A percentile compares a stretch with the other conserved stretches of the same genome.
These are phyloP conservation scores for Palythoa heliodiscus DNA, from an alignment of 92 coral and sea anemone species.

Conservation along the genomic window DNA sequence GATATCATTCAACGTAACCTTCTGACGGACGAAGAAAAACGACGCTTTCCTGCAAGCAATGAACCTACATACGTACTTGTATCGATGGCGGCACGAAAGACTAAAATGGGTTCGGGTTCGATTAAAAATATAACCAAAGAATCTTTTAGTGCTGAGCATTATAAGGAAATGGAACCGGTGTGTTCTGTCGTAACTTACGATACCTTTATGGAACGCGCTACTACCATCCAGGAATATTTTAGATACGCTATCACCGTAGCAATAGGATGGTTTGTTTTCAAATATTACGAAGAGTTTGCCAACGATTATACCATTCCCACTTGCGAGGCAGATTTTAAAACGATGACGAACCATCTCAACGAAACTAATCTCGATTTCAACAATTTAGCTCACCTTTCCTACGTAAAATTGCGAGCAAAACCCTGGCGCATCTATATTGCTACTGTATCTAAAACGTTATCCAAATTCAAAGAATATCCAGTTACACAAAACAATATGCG, in stretches of 20 bases:
- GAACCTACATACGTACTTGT: not conserved
- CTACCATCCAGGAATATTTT: not conserved
- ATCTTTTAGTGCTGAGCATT: not conserved
- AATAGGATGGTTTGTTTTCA: not conserved
- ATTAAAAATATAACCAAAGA: not conserved
- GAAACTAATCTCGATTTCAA: not conserved
- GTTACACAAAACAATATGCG: not conserved
- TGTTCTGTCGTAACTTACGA: not conserved
- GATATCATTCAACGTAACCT: not conserved
- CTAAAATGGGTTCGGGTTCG: not conserved
- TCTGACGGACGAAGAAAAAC: not conserved
- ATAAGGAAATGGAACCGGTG: not conserved
- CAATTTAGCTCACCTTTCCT: not conserved
- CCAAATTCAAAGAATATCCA: not conserved
- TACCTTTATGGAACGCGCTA: not conserved
- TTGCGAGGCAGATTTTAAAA: not conserved
- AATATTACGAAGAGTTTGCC: not conserved
- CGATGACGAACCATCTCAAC: not conserved
- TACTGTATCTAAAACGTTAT: not conserved
- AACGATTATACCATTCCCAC: not conserved
- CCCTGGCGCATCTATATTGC: not conserved
- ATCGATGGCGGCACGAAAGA: not conserved
- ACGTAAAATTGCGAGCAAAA: not conserved
- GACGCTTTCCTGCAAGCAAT: not conserved
- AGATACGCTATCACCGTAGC: not conserved